Evolutionary conservation across 1,140 invertebrate genomes (phyloP), one percentile per base, ranked within the genome.

Genomic region (Metaphire vulgaris): DNA sequence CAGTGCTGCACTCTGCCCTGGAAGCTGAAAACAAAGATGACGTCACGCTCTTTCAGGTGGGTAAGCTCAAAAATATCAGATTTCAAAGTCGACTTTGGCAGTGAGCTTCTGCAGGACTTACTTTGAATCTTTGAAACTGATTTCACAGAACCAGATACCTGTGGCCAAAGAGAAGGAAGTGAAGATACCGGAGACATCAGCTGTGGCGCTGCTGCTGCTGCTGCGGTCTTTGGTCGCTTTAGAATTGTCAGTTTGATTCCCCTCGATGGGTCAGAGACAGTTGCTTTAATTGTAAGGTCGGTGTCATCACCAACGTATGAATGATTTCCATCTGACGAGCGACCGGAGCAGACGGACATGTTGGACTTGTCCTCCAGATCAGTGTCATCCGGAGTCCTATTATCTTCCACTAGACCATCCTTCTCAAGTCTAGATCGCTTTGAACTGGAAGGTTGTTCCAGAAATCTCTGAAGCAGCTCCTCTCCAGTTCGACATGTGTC

Each of bases 201-300:
- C 41, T 56, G 41, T 12, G 41, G 41, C 6, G 41, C 6, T 12
- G 41, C 6, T 21, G 41, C 6, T 12, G 41, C 6, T 12, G 41
- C 6, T 12, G 41, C 41, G 15, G 80, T 29, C 69, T 79, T 79
- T 34, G 80, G 80, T 67, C 80, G 74, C 76, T 82, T 83, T 66
- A 82, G 82, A 34, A 87, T 86, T 66, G 84, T 86, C 64, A 87
- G 74, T 78, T 87, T 87, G 26, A 87, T 84, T 26, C 86, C 86
- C 69, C 81, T 79, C 26, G 78, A 79, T 14, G 85, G 83, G 77
- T 85, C 83, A 76, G 79, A 82, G 33, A 84, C 81, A 14, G 81
- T 83, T 71, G 80, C 82, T 77, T 81, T 83, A 1, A 84, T 80
- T 65, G 81, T 80, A 16, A 85, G 67, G 67, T 81, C 79, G 26